These are phyloP conservation scores for Phataginus tricuspis DNA, from an alignment of 2,797 vertebrate species.

Conservation along the genomic window DNA sequence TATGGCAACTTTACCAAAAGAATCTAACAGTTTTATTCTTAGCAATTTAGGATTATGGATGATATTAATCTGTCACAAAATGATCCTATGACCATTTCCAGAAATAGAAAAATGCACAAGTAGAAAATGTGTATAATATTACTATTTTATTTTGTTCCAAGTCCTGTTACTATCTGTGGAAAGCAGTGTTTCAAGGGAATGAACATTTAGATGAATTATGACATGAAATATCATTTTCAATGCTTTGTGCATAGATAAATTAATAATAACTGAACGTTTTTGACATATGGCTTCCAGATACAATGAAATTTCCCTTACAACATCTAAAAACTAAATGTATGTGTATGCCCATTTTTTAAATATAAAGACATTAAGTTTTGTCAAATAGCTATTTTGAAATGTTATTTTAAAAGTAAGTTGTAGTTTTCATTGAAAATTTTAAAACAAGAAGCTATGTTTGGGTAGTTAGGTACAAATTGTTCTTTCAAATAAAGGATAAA, in stretches of 20 bases:
- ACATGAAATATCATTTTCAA: conserved; percentile 40
- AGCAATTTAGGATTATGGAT: conserved; percentile 31
- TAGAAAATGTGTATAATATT: conserved; percentile 11
- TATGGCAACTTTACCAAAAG: conserved; percentile 53
- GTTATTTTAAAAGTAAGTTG: neutral
- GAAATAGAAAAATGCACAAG: conserved; percentile 53
- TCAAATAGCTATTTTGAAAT: neutral
- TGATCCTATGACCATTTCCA: conserved; percentile 51
- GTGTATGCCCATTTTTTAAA: neutral
- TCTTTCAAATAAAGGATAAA: neutral
- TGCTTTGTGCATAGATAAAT: neutral
- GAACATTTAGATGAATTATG: conserved; percentile 32
- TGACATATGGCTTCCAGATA: conserved; percentile 51
- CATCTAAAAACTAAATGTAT: conserved; percentile 9
- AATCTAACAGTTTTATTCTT: conserved; percentile 65
- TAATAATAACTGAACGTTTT: neutral
- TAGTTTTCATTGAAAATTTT: neutral
- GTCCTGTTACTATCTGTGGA: conserved; percentile 20
- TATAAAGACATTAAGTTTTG: neutral
- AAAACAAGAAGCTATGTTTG: neutral
- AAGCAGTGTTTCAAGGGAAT: conserved; percentile 21
- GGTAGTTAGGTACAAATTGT: neutral
- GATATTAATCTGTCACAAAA: conserved; percentile 63
- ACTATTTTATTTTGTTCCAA: conserved; percentile 36
- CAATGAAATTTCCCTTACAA: neutral